phyloP scores from a whole-genome alignment of 2,888 invertebrate genomes.

The Maniola hyperantus region DNA sequence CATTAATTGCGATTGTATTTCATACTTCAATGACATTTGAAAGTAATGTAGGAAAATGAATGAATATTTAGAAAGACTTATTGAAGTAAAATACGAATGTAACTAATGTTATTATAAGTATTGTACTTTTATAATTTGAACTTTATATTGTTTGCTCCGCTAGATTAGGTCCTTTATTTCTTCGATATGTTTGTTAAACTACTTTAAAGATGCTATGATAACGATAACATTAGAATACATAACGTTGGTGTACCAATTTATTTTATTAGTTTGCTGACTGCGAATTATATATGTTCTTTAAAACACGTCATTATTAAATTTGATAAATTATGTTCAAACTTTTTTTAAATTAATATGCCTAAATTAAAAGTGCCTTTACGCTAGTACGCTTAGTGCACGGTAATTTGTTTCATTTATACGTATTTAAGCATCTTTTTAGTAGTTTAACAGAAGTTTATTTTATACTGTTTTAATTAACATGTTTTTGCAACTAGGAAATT shows the following conservation, averaged over 20 bases:
- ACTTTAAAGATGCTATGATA: constrained; percentile 22
- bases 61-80: constrained; percentile 83
- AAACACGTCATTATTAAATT: neutral
- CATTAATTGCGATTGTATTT: constrained; percentile 81
- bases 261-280: neutral
- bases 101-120: constrained; percentile 79
- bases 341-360: constrained; percentile 44
- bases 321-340: constrained; percentile 14
- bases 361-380: constrained; percentile 75
- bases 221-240: neutral
- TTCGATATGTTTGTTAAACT: constrained; percentile 36
- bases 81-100: constrained; percentile 80
- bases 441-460: constrained; percentile 50
- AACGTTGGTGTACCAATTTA: neutral
- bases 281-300: neutral
- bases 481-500: constrained; percentile 59
- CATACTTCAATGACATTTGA: constrained; percentile 81
- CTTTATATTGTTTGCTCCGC: constrained; percentile 51
- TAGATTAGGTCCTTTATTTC: constrained; percentile 41
- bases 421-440: constrained; percentile 41
- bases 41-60: constrained; percentile 79
- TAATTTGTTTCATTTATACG: constrained; percentile 3
- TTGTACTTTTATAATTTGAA: constrained; percentile 67
- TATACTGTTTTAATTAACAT: constrained; percentile 20
- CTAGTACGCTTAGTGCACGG: constrained; percentile 56